Base-by-base conservation (phyloP, 2,113 vertebrate genomes). In the Vulpes lagopus region DNA sequence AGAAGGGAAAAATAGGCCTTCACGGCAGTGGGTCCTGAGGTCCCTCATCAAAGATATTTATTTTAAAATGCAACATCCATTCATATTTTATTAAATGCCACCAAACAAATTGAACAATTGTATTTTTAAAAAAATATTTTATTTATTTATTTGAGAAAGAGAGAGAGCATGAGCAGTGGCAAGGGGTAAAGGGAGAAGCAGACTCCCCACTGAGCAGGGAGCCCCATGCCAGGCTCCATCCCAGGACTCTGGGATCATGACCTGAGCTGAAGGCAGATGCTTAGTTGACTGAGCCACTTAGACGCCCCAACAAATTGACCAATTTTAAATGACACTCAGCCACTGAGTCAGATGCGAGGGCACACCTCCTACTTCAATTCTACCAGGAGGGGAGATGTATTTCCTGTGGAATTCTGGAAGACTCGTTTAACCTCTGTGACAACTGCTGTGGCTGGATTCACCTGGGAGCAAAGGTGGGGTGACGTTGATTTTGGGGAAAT, bases 311-410 rank as follows among this genome's bases (percentile, higher is more conserved):
- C 2, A 83, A 4, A 73, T 30, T 62, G 27, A 64, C 3, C 4
- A 4, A 2, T 87, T 76, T 90, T 35, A 92, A 83, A 51, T 55
- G 32, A 53, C 4, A 32, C 11, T 38, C 15, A 1, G 64, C 1
- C 55, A 10, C 0, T 32, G 30, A 23, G 17, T 23, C 32, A 23
- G 51, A 8, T 3, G 1, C 15, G 55, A 78, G 3, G 27, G 0
- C 4, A 43, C 3, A 30, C 9, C 2, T 71, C 19, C 27, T 71
- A 15, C 2, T 25, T 59, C 32, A 62, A 0, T 73, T 81, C 17
- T 91, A 2, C 30, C 35, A 84, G 64, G 30, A 11, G 23, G 22
- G 23, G 22, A 89, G 35, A 57, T 49, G 23, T 15, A 25, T 43
- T 82, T 93, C 3, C 10, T 35, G 3, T 22, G 5, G 30, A 62